Base-by-base conservation (phyloP, 2,797 vertebrate genomes). In the Hemibagrus guttatus region DNA sequence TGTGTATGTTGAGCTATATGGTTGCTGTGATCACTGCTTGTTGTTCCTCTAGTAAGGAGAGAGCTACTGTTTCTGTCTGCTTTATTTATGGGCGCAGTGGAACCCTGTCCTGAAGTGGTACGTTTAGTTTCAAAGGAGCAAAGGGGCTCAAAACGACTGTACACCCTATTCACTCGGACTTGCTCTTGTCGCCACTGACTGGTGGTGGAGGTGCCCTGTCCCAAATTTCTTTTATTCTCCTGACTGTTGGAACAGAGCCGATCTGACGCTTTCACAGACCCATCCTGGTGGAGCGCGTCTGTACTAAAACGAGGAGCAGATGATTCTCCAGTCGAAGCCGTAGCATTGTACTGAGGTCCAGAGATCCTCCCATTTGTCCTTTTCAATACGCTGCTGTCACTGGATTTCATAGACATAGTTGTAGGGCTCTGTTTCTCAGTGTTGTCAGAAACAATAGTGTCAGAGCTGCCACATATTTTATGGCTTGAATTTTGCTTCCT, bases 71-170 rank as follows among this genome's bases (percentile, higher is more conserved):
- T 89, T 92, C 95, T 97, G 35, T 97, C 96, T 16, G 92, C 88
- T 76, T 93, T 80, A 28, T 85, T 93, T 86, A 91, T 54, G 28
- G 88, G 87, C 7, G 13, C 66, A 6, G 86, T 58, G 1, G 46
- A 2, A 1, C 82, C 7, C 61, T 61, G 76, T 6, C 78, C 21
- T 17, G 91, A 69, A 9, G 88, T n/a, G 16, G 81, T 6, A 28
- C 84, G 84, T 92, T 95, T 94, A 87, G 93, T 91, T 83, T 98
- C 97, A 6, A 95, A 85, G 23, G 95, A 96, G 88, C 91, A 96
- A 89, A 97, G 96, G 0, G 96, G 96, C 87, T 99, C 98, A 91
- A 96, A 98, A 84, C 97, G 96, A 91, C 96, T 98, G 64, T 97
- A 97, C 66, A 96, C 87, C 4, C 95, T 95, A 63, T 91, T 95